Conservation (phyloP, 2,797 vertebrate genomes). For the Spinus pinus region DNA sequence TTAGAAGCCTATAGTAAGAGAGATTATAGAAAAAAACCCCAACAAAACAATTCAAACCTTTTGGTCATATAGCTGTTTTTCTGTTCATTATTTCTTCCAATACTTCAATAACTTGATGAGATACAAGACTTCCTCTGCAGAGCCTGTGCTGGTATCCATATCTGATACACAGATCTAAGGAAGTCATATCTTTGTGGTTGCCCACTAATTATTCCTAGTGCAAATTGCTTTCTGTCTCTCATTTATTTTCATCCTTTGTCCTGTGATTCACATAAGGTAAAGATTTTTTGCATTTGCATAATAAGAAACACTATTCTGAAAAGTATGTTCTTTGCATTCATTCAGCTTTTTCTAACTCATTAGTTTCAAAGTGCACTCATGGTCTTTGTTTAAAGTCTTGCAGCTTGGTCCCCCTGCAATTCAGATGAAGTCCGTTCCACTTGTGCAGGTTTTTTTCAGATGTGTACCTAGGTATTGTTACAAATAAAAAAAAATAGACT, state of each 20-base stretch:
- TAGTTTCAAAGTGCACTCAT: neutral
- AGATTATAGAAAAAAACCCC: neutral
- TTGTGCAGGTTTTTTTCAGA: neutral
- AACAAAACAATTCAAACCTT: rapidly evolving
- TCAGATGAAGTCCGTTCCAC: neutral
- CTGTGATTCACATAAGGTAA: neutral
- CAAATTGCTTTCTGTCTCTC: neutral
- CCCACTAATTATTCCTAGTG: neutral
- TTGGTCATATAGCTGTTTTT: neutral
- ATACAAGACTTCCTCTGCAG: neutral
- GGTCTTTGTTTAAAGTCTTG: neutral
- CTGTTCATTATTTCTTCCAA: neutral
- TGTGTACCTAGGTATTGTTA: neutral
- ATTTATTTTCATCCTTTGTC: neutral
- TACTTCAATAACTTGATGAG: neutral
- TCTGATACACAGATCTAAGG: neutral
- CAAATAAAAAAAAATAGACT: neutral
- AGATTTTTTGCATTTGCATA: neutral
- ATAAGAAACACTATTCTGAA: neutral
- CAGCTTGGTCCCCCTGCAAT: neutral
- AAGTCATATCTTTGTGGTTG: neutral
- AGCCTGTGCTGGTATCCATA: neutral
- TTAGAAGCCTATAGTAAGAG: neutral
- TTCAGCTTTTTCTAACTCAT: neutral
- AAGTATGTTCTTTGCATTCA: neutral